A percentile compares a stretch with the other conserved stretches of the same genome.
Conservation (phyloP, 2,797 vertebrate species). For the Lycodopsis pacificus region DNA sequence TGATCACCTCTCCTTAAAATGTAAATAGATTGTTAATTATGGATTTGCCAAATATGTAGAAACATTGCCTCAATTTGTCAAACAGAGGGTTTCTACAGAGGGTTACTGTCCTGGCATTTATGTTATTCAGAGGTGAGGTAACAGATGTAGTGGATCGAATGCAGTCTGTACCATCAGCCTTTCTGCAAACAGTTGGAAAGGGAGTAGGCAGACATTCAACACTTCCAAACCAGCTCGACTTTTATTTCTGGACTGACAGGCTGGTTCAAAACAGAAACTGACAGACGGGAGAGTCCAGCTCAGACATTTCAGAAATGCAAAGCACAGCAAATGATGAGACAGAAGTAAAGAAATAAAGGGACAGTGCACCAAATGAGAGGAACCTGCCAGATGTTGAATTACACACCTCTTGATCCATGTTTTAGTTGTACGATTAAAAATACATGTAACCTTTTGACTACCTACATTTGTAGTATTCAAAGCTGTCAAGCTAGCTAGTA, state of each 20-base stretch:
- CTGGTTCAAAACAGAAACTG: not conserved
- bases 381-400: not conserved
- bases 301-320: conserved; percentile 1
- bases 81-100: not conserved
- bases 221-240: not conserved
- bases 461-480: not conserved
- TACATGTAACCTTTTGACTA: not conserved
- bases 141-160: not conserved
- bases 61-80: not conserved
- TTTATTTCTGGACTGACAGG: conserved; percentile 1
- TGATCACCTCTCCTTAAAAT: not conserved
- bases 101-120: not conserved
- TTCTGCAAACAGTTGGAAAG: not conserved
- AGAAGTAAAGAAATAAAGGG: not conserved
- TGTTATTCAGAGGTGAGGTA: not conserved
- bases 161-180: not conserved
- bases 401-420: not conserved
- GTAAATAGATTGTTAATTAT: not conserved
- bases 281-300: not conserved
- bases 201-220: conserved; percentile 7
- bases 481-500: too few species aligned
- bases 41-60: not conserved
- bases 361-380: not conserved
- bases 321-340: not conserved
- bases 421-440: not conserved